Conservation (phyloP, 2,113 vertebrate genomes). For the Cynoglossus semilaevis region DNA sequence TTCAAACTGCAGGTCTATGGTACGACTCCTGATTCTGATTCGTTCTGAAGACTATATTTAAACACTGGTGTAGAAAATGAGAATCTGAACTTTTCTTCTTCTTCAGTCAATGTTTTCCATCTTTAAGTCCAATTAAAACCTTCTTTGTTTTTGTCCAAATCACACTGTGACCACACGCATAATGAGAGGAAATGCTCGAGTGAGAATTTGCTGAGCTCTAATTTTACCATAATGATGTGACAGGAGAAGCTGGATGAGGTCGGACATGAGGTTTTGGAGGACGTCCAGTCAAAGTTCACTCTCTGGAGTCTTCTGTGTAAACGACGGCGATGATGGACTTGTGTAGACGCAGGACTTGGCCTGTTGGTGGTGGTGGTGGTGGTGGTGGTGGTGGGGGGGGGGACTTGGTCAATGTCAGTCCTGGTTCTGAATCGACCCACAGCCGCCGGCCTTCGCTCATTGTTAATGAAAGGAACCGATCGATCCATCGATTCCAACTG, state of each 20-base stretch:
- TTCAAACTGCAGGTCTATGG: no score
- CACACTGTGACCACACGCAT: slow-evolving; percentile 12
- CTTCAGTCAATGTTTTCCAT: neutral
- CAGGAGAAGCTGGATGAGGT: slow-evolving; percentile 13
- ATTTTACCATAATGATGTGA: slow-evolving; percentile 51
- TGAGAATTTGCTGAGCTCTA: slow-evolving; percentile 43
- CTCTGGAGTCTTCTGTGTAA: slow-evolving; percentile 29
- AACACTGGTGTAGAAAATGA: no score
- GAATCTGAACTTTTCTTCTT: no score
- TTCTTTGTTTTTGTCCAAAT: slow-evolving; percentile 17
- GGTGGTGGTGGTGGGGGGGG: neutral
- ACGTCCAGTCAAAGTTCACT: slow-evolving; percentile 36
- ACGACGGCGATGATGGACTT: slow-evolving; percentile 57
- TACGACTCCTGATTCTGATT: no score
- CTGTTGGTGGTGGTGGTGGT: no score
- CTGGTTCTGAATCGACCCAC: slow-evolving; percentile 61
- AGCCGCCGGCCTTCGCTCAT: slow-evolving; percentile 43
- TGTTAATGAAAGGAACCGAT: slow-evolving; percentile 64
- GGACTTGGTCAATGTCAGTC: slow-evolving; percentile 68
- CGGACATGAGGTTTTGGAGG: slow-evolving; percentile 47
- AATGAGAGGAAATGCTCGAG: slow-evolving; percentile 23
- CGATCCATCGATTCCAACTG: slow-evolving; percentile 54
- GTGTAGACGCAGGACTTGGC: slow-evolving; percentile 25
- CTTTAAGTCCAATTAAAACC: slow-evolving; percentile 3
- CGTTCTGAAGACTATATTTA: no score